Evolutionary conservation across 2,888 invertebrate species (phyloP).

Genomic region (Seira sanloemensis): DNA sequence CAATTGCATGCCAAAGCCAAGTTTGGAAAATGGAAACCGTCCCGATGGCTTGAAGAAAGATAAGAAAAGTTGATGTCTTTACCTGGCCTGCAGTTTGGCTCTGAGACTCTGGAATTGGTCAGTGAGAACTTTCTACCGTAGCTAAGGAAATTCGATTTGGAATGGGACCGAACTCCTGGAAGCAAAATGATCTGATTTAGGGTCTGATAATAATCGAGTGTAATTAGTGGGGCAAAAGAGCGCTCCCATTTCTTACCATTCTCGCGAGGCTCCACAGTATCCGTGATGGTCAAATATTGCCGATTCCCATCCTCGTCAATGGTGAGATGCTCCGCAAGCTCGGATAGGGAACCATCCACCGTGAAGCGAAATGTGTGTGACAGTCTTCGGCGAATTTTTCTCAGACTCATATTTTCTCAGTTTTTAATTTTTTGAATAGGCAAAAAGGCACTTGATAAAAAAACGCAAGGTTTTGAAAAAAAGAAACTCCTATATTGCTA

Average conservation of each 20-base stretch:
- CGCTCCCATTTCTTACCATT: conserved; percentile 69
- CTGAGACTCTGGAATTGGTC: conserved; percentile 72
- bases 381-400: conserved; percentile 75
- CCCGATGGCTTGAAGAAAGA: no score
- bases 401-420: conserved; percentile 73
- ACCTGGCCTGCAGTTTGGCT: conserved; percentile 72
- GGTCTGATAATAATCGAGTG: not conserved
- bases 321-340: conserved; percentile 75
- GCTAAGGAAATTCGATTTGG: conserved; percentile 72
- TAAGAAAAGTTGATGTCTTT: conserved; percentile 12
- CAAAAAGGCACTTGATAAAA: conserved; percentile 3
- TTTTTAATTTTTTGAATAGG: not conserved
- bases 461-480: not conserved
- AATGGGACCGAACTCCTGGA: conserved; percentile 72
- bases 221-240: not conserved
- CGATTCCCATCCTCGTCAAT: conserved; percentile 74
- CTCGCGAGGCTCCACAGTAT: conserved; percentile 71
- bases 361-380: conserved; percentile 75
- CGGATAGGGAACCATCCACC: conserved; percentile 74
- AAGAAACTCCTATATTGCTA: not conserved
- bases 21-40: no score
- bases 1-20: not conserved
- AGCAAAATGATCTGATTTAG: conserved; percentile 32
- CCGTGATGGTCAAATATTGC: conserved; percentile 71
- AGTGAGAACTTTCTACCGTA: conserved; percentile 73